phyloP scores from a whole-genome alignment of 2,888 invertebrate genomes.

The Mimas tiliae region DNA sequence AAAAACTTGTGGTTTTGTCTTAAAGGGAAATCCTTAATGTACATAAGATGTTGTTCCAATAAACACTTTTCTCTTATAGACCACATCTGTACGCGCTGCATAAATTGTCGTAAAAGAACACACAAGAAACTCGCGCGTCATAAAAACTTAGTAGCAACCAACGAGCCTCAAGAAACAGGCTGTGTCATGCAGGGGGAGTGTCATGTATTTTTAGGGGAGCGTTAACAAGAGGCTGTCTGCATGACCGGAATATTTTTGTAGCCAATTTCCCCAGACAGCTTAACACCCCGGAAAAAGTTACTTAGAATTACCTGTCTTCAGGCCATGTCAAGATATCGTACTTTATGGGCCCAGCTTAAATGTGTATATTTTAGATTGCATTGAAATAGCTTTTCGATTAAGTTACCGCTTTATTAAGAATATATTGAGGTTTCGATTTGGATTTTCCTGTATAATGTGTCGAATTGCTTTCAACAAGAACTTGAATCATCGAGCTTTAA shows the following conservation, averaged over 20 bases:
- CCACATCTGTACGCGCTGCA: conserved; percentile 48
- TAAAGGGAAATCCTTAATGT: background rate
- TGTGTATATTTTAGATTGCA: conserved; percentile 53
- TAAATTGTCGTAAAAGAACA: conserved; percentile 64
- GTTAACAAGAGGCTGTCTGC: conserved; percentile 76
- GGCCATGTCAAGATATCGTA: conserved; percentile 63
- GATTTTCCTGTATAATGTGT: no score
- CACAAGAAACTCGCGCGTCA: conserved; percentile 50
- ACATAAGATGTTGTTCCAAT: background rate
- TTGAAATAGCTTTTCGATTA: conserved; percentile 53
- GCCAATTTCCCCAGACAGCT: conserved; percentile 77
- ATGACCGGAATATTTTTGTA: conserved; percentile 83
- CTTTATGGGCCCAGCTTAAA: conserved; percentile 56
- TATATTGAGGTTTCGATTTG: background rate
- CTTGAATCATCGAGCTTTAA: no score
- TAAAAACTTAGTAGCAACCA: conserved; percentile 64
- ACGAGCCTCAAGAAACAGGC: conserved; percentile 63
- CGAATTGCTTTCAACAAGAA: no score
- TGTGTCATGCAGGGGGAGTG: conserved; percentile 65
- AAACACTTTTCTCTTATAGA: background rate
- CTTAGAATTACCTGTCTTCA: conserved; percentile 71
- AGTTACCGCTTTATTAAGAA: conserved; percentile 36
- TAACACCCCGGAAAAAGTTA: conserved; percentile 72
- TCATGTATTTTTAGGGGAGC: conserved; percentile 69
- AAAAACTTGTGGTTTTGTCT: no score